A percentile compares a stretch with the other conserved stretches of the same genome.
These are phyloP conservation scores for Motacilla alba DNA, from an alignment of 2,113 vertebrate genomes.

Conservation along the genomic window DNA sequence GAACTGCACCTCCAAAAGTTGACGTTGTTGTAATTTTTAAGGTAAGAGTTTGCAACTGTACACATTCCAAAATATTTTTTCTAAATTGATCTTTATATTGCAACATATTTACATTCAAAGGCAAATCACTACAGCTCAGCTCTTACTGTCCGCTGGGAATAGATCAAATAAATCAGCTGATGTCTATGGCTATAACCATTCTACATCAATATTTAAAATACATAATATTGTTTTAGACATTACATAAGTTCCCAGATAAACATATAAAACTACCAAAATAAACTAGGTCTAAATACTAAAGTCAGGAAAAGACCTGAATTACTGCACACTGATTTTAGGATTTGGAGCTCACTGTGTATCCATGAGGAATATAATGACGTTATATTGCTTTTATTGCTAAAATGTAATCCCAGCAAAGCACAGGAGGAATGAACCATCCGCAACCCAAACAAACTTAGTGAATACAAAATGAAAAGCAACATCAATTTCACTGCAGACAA, in stretches of 20 bases:
- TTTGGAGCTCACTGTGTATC: conserved; percentile 72
- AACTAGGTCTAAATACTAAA: conserved; percentile 69
- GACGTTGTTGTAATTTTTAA: conserved; percentile 45
- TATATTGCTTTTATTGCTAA: conserved; percentile 84
- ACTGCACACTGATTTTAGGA: conserved; percentile 70
- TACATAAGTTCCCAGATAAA: conserved; percentile 36
- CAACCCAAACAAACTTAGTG: conserved; percentile 90
- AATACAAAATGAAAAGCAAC: conserved; percentile 98
- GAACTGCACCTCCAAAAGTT: conserved; percentile 45
- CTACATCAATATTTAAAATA: conserved; percentile 71
- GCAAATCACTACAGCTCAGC: conserved; percentile 68
- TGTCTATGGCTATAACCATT: conserved; percentile 59
- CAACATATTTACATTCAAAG: conserved; percentile 73
- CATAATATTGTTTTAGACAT: conserved; percentile 36
- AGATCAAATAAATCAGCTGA: conserved; percentile 81
- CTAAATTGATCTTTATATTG: conserved; percentile 53
- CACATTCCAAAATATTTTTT: conserved; percentile 67
- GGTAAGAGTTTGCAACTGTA: not conserved
- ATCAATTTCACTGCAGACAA: conserved; percentile 99
- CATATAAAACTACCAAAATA: conserved; percentile 67
- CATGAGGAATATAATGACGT: conserved; percentile 80
- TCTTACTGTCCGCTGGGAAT: conserved; percentile 76
- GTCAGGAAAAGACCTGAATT: conserved; percentile 64
- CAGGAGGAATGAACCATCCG: conserved; percentile 86
- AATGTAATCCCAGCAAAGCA: conserved; percentile 83